Evolutionary conservation across 2,113 vertebrate genomes (phyloP).

Genomic region (Pseudolaguvia tuberculata): DNA sequence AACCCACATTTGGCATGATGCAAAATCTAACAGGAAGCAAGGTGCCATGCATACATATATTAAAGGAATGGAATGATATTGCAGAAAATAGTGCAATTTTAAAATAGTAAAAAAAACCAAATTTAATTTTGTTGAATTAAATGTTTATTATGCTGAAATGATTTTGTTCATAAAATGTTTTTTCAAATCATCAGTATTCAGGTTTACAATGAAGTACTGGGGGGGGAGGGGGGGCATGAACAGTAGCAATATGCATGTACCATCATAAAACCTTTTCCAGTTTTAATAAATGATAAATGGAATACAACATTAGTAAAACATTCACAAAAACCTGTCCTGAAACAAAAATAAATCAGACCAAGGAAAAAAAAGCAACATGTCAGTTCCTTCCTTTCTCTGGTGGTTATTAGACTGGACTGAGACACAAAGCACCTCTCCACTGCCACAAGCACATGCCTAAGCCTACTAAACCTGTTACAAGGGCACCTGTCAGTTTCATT

Average conservation of each 20-base stretch:
- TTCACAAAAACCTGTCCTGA: too few relatives aligned
- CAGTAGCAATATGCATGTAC: neutral
- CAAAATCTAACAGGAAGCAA: conserved; percentile 5
- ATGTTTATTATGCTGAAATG: conserved; percentile 6
- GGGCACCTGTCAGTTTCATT: conserved; percentile 29
- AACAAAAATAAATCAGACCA: neutral
- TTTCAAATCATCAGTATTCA: neutral
- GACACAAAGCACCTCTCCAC: conserved; percentile 9
- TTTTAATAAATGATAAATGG: neutral
- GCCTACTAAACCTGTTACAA: conserved; percentile 37
- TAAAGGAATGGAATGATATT: too few relatives aligned
- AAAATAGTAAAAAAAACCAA: too few relatives aligned
- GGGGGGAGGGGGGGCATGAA: neutral
- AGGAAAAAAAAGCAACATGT: neutral
- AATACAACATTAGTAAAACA: neutral
- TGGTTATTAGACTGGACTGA: neutral
- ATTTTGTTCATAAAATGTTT: neutral
- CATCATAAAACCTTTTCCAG: conserved; percentile 7
- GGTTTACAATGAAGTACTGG: neutral
- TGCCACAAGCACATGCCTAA: conserved; percentile 35
- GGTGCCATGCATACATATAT: neutral
- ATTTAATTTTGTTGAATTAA: neutral
- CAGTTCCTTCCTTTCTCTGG: neutral
- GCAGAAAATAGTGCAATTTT: too few relatives aligned
- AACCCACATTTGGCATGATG: conserved; percentile 10